These are phyloP conservation scores for Cistogaster globosa DNA, from an alignment of 2,888 invertebrate species.

Conservation along the genomic window DNA sequence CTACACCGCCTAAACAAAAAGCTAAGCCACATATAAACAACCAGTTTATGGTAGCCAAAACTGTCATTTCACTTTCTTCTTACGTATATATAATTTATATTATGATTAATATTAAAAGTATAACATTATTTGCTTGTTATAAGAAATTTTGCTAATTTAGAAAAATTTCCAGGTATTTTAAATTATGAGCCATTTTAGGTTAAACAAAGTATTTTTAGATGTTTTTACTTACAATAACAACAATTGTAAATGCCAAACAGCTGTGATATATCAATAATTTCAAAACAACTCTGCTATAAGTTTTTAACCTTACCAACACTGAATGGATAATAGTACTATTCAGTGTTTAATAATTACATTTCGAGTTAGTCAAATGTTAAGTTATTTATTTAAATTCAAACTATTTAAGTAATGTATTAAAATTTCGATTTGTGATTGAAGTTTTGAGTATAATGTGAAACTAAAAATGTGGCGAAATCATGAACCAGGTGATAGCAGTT, in stretches of 20 bases:
- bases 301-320: neutral
- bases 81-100: neutral
- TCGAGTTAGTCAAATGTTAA: too few species aligned
- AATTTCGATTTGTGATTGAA: too few species aligned
- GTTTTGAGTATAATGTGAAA: too few species aligned
- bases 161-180: neutral
- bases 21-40: conserved; percentile 79
- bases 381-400: too few species aligned
- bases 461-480: too few species aligned
- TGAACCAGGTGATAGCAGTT: too few species aligned
- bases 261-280: neutral
- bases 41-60: conserved; percentile 79
- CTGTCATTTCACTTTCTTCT: conserved; percentile 73
- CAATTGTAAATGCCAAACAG: conserved; percentile 5
- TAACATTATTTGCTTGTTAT: conserved; percentile 37
- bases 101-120: conserved; percentile 7
- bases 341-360: too few species aligned
- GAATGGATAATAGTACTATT: neutral
- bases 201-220: conserved; percentile 54
- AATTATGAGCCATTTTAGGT: conserved; percentile 55
- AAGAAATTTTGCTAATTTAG: conserved; percentile 26
- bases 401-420: too few species aligned
- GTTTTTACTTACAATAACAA: conserved; percentile 5
- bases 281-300: conserved; percentile 25
- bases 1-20: conserved; percentile 79